phyloP scores from a whole-genome alignment of 2,888 invertebrate species.

The Mactromeris polynyma region DNA sequence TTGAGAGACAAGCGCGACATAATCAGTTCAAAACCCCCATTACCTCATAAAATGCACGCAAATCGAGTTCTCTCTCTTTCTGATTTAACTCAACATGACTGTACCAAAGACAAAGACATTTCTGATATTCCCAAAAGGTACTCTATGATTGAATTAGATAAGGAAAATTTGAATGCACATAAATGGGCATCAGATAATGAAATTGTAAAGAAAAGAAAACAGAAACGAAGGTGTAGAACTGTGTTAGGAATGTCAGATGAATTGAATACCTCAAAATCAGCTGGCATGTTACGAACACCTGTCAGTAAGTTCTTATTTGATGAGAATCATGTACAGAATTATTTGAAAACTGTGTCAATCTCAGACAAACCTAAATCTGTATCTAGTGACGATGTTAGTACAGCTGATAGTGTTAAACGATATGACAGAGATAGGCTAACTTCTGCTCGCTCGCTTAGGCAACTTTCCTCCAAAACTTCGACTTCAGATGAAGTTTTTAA shows the following conservation, averaged over 20 bases:
- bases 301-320: conserved; percentile 52
- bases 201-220: background rate
- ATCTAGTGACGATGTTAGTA: conserved; percentile 59
- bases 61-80: conserved; percentile 52
- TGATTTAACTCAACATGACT: conserved; percentile 43
- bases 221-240: background rate
- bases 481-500: conserved; percentile 58
- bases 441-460: conserved; percentile 40
- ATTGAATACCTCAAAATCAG: conserved; percentile 31
- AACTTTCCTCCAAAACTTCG: conserved; percentile 44
- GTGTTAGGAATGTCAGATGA: background rate
- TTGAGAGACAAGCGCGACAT: background rate
- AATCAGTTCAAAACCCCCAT: conserved; percentile 54
- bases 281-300: background rate
- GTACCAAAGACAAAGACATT: background rate
- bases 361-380: conserved; percentile 48
- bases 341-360: conserved; percentile 33
- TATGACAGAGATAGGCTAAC: background rate
- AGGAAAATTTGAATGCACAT: conserved; percentile 13
- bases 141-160: conserved; percentile 45
- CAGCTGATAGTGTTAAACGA: background rate
- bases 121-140: conserved; percentile 24
- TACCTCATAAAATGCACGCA: conserved; percentile 42
- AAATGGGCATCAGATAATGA: background rate
- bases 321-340: conserved; percentile 54